Evolutionary conservation across 2,113 vertebrate species (phyloP), one percentile per base, ranked within the genome.

Genomic region (Pomatostomus ruficeps): DNA sequence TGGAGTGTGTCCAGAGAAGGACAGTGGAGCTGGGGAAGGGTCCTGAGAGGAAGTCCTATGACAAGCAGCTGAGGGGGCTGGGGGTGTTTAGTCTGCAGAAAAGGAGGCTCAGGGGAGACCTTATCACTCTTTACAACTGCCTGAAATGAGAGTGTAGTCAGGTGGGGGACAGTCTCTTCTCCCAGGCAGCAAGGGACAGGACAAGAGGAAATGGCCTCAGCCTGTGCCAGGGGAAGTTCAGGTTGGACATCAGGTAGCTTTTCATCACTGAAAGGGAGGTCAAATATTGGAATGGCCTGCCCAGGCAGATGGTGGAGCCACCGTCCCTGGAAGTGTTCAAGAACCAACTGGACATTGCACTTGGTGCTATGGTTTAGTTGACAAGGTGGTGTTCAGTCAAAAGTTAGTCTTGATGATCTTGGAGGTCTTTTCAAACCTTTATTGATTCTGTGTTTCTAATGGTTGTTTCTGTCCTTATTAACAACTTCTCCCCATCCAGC

Each of bases 1-100:
- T 45, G 51, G 10, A 74, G 28, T 0, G 0, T 21, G 22, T 88
- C 28, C 23, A 59, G 86, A 81, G 52, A 43, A 58, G 12, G 23
- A 11, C 35, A 81, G 1, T 6, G 2, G 38, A 17, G 1, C 33
- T 29, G 15, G 9, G 6, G 36, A 58, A 58, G 33, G 5, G 2
- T 58, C 10, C 28, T n/a, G 43, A 51, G 51, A 51, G 33, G 23
- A 73, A 51, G 11, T 8, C 7, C 28, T n/a, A 4, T 24, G 28
- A 51, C 22, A 43, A 73, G 14, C 1, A 0, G 12, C 51, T 58
- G 36, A 45, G 22, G 12, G 43, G 3, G 10, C 45, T 67, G 33
- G n/a, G 2, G 3, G 2, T 59, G n/a, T 74, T 67, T 22, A 75
- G 14, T 13, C 16, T 31, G 38, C 14, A 61, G 46, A 11, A 68